Conservation (phyloP, 2,797 vertebrate species). For the Gymnothorax reevesii region DNA sequence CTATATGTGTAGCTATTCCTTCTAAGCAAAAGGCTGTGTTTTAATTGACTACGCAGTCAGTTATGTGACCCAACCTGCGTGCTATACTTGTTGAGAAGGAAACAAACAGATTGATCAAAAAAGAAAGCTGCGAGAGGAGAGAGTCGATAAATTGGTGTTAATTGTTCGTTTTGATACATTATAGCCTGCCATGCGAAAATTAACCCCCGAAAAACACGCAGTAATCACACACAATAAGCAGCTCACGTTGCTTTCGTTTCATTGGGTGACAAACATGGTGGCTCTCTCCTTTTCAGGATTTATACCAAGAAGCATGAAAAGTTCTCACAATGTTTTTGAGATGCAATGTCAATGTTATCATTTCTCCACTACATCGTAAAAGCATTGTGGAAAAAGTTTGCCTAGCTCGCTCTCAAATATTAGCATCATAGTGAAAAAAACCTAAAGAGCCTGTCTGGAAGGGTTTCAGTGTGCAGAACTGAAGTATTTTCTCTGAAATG, state of each 20-base stretch:
- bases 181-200: no score
- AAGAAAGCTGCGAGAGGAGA: background rate
- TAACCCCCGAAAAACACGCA: background rate
- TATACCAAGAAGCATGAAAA: background rate
- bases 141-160: background rate
- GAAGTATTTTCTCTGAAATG: background rate
- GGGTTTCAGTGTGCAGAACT: background rate
- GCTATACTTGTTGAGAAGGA: background rate
- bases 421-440: background rate
- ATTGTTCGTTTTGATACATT: no score
- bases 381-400: no score
- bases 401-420: background rate
- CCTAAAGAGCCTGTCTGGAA: background rate
- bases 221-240: background rate
- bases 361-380: no score
- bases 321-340: no score
- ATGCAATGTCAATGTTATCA: no score
- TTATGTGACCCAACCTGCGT: background rate
- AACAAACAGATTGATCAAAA: background rate
- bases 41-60: slow-evolving; percentile 1
- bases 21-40: slow-evolving; percentile 31
- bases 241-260: no score
- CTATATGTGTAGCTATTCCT: slow-evolving; percentile 29
- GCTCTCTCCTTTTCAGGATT: background rate
- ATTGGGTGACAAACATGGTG: background rate